Percentiles rank a stretch among this genome's conserved stretches.
These are phyloP conservation scores for Drosophila seclusa DNA, from an alignment of 2,888 invertebrate species.

Conservation along the genomic window DNA sequence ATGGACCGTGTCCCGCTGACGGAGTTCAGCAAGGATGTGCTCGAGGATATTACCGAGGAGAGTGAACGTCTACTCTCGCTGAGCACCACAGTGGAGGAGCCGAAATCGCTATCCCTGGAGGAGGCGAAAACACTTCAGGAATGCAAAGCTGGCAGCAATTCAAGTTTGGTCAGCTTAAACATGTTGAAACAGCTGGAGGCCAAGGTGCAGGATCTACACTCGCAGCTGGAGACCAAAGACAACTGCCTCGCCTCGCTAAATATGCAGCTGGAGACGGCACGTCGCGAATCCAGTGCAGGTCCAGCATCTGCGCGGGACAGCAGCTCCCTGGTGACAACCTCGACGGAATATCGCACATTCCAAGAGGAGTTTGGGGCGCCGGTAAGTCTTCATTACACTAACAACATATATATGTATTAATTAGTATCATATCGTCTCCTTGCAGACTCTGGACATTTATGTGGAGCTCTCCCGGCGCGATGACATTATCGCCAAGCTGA, in stretches of 20 bases:
- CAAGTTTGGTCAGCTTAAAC: constrained; percentile 78
- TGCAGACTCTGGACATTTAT: constrained; percentile 91
- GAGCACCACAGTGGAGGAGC: constrained; percentile 79
- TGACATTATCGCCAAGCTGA: constrained; percentile 89
- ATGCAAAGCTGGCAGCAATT: constrained; percentile 41
- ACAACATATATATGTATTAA: not conserved
- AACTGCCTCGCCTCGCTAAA: constrained; percentile 81
- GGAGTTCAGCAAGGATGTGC: constrained; percentile 83
- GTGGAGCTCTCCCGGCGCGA: constrained; percentile 89
- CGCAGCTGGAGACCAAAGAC: constrained; percentile 82
- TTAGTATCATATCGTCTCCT: not conserved
- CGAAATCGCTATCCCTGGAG: constrained; percentile 72
- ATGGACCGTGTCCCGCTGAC: constrained; percentile 83
- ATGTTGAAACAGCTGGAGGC: constrained; percentile 82
- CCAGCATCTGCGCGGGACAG: constrained; percentile 83
- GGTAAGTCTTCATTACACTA: constrained; percentile 84
- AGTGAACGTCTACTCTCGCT: constrained; percentile 81
- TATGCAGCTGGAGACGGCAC: constrained; percentile 78
- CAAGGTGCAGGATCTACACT: constrained; percentile 81
- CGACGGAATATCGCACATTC: constrained; percentile 90
- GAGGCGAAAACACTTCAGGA: constrained; percentile 66
- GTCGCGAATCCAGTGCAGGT: constrained; percentile 72
- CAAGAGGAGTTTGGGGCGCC: constrained; percentile 89
- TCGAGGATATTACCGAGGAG: constrained; percentile 85
- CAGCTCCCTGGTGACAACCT: constrained; percentile 83